These are phyloP conservation scores for Orthonychiurus folsomi DNA, from an alignment of 2,888 invertebrate genomes.

Conservation along the genomic window DNA sequence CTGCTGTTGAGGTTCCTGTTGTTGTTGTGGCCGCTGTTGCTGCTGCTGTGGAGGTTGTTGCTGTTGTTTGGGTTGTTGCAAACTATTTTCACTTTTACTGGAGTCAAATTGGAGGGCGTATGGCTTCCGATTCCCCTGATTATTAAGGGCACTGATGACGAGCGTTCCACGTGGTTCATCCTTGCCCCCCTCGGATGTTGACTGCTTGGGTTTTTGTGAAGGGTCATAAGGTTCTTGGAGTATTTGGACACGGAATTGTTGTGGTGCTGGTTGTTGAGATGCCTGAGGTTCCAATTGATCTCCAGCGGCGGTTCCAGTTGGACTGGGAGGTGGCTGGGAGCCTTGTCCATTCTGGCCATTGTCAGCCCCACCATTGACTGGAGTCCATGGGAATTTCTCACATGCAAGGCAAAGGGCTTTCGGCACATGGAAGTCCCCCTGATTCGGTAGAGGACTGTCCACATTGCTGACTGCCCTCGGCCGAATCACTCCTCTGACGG, in stretches of 20 bases:
- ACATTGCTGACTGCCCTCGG: too few species aligned
- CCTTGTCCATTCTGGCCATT: constrained; percentile 8
- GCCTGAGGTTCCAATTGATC: neutral
- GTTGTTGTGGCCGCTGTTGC: neutral
- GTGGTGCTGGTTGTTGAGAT: neutral
- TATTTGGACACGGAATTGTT: constrained; percentile 5
- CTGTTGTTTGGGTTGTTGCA: neutral
- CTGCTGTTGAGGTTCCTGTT: constrained; percentile 4
- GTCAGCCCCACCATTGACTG: constrained; percentile 21
- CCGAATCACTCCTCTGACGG: too few species aligned
- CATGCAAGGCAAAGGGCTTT: constrained; percentile 38
- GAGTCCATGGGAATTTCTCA: constrained; percentile 39
- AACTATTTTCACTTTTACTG: neutral
- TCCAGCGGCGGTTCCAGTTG: constrained; percentile 13
- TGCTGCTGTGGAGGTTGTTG: neutral
- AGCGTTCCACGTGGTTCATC: neutral
- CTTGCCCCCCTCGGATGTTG: neutral
- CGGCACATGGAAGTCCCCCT: constrained; percentile 33
- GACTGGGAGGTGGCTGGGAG: constrained; percentile 1
- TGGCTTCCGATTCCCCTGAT: neutral
- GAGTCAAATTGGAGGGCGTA: neutral
- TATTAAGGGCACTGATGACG: neutral
- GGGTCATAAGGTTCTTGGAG: constrained; percentile 1
- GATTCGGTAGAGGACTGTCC: neutral
- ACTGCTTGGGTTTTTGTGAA: neutral